Percentiles rank a stretch among this genome's conserved stretches.
These are phyloP conservation scores for Alviniconcha strummeri DNA, from an alignment of 2,888 invertebrate species.

Conservation along the genomic window DNA sequence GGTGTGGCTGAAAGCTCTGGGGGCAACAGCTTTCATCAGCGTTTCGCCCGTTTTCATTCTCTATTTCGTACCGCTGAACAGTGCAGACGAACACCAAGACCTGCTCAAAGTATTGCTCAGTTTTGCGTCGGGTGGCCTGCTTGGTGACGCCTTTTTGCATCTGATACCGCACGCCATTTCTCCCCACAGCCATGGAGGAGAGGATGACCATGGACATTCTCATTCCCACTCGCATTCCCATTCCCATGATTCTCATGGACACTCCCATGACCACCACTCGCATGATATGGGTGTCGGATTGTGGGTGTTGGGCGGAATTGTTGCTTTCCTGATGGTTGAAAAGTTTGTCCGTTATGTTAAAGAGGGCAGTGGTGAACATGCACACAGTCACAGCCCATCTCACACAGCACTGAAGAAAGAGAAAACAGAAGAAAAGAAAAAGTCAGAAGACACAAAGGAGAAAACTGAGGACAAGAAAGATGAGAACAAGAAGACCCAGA, in stretches of 20 bases:
- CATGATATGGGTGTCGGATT: slow-evolving; percentile 94
- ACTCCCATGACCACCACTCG: slow-evolving; percentile 40
- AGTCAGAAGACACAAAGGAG: background rate
- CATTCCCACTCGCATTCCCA: slow-evolving; percentile 55
- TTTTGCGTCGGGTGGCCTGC: slow-evolving; percentile 81
- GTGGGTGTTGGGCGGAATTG: slow-evolving; percentile 94
- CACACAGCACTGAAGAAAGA: slow-evolving; percentile 36
- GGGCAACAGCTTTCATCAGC: slow-evolving; percentile 94
- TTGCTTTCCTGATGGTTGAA: slow-evolving; percentile 93
- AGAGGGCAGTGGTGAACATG: slow-evolving; percentile 80
- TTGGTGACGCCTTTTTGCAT: slow-evolving; percentile 99
- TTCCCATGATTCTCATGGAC: slow-evolving; percentile 77
- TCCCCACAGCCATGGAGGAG: slow-evolving; percentile 71
- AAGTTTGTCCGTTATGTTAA: slow-evolving; percentile 86
- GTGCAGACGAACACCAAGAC: slow-evolving; percentile 84
- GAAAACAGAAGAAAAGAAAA: background rate
- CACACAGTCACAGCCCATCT: slow-evolving; percentile 80
- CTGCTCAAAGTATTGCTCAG: slow-evolving; percentile 84
- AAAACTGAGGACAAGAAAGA: background rate
- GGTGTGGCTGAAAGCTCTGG: slow-evolving; percentile 88
- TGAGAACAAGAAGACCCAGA: background rate
- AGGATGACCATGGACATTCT: slow-evolving; percentile 77
- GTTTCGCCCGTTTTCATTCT: slow-evolving; percentile 95
- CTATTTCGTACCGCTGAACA: slow-evolving; percentile 92
- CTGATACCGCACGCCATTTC: slow-evolving; percentile 95